Base-by-base conservation (phyloP, 2,888 invertebrate species). In the Vesta saturnalis region DNA sequence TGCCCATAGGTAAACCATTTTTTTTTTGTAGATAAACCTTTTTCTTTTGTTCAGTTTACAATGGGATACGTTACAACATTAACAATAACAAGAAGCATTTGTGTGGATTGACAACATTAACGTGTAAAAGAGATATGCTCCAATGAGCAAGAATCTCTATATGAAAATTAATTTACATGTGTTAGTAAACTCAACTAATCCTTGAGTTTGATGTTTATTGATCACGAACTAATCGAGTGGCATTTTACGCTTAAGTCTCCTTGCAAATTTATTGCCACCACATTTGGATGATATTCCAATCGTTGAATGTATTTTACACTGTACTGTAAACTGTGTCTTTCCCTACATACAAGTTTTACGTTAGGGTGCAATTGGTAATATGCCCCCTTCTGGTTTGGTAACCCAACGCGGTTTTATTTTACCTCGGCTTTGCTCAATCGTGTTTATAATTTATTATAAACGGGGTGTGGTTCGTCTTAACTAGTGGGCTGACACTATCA, bases 301-400 rank as follows among this genome's bases (percentile, higher is more conserved):
- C 57, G 57, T 16, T 57, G 39, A 15, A 57, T 57, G 57, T 35
- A 57, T 35, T 57, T 57, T 57, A 39, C n/a, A n/a, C n/a, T n/a
- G n/a, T n/a, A n/a, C n/a, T n/a, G n/a, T n/a, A n/a, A n/a, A n/a
- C n/a, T n/a, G n/a, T n/a, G n/a, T n/a, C n/a, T n/a, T n/a, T n/a
- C n/a, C n/a, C n/a, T n/a, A n/a, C n/a, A n/a, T n/a, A n/a, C n/a
- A n/a, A n/a, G n/a, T n/a, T n/a, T n/a, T n/a, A n/a, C n/a, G n/a
- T n/a, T n/a, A n/a, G n/a, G n/a, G n/a, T n/a, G n/a, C n/a, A n/a
- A n/a, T n/a, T n/a, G n/a, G n/a, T n/a, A n/a, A n/a, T n/a, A n/a
- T n/a, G n/a, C n/a, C n/a, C n/a, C n/a, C n/a, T n/a, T n/a, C n/a
- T n/a, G n/a, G n/a, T n/a, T n/a, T n/a, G n/a, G n/a, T n/a, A n/a